These are phyloP conservation scores for Pagrus major DNA, from an alignment of 2,113 vertebrate genomes.

Conservation along the genomic window DNA sequence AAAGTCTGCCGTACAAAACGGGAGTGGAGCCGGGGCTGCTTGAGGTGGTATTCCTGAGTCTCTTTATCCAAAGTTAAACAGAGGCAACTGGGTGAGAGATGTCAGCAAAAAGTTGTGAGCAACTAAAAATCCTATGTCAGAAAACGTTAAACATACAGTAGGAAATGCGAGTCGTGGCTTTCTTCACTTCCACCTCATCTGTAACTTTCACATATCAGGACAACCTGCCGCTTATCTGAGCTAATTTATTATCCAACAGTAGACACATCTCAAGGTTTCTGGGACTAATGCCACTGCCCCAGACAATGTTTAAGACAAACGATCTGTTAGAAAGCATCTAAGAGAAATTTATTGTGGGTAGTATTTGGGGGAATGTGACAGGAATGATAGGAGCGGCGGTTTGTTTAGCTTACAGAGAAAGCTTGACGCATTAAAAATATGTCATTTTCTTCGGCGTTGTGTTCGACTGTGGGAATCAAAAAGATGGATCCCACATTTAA, in stretches of 20 bases:
- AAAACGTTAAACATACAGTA: slow-evolving; percentile 5
- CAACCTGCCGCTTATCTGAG: background rate
- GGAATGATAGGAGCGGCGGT: slow-evolving; percentile 3
- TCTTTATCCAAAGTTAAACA: background rate
- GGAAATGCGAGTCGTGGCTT: background rate
- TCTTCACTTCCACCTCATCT: slow-evolving; percentile 23
- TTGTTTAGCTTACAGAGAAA: slow-evolving; percentile 32
- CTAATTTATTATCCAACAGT: background rate
- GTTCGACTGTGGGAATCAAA: slow-evolving; percentile 22
- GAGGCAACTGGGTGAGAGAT: too few relatives aligned
- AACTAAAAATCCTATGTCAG: background rate
- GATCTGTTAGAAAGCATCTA: slow-evolving; percentile 12
- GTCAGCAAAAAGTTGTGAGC: background rate
- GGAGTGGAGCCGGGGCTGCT: slow-evolving; percentile 2
- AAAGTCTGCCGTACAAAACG: slow-evolving; percentile 48
- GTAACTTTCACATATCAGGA: slow-evolving; percentile 3
- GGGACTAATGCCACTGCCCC: background rate
- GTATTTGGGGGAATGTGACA: slow-evolving; percentile 8
- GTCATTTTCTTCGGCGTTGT: too few relatives aligned
- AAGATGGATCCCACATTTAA: slow-evolving; percentile 31
- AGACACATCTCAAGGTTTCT: background rate
- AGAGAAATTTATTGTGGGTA: slow-evolving; percentile 2
- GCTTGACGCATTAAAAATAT: background rate
- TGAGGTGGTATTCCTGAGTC: slow-evolving; percentile 4
- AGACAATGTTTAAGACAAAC: slow-evolving; percentile 21